phyloP scores from a whole-genome alignment of 37 sponge, comb jelly and placozoan genomes.

The Mnemiopsis leidyi region DNA sequence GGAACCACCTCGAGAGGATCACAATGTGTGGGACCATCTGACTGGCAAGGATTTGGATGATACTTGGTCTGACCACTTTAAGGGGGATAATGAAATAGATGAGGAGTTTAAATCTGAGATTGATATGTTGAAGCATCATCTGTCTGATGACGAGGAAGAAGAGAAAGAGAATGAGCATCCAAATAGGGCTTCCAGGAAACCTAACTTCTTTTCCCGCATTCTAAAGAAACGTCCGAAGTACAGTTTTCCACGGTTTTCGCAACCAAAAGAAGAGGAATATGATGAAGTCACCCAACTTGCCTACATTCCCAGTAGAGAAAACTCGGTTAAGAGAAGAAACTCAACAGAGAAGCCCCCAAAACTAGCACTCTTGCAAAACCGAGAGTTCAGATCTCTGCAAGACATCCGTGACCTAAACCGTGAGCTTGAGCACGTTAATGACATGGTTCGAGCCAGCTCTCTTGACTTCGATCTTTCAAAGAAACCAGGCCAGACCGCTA shows the following conservation, averaged over 20 bases:
- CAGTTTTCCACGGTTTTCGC: neutral
- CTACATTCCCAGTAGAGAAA: neutral
- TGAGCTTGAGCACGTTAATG: neutral
- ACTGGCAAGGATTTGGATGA: neutral
- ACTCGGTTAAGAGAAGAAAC: neutral
- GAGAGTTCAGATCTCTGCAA: neutral
- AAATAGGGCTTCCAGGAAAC: neutral
- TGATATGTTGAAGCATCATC: neutral
- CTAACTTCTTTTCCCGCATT: neutral
- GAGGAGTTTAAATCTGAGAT: constrained; percentile 10
- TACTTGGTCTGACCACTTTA: neutral
- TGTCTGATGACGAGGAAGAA: neutral
- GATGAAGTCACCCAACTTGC: neutral
- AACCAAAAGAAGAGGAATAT: neutral
- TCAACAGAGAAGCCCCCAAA: neutral
- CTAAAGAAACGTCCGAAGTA: constrained; percentile 36
- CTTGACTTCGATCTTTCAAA: constrained; percentile 5
- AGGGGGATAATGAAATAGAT: neutral
- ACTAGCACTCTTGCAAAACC: neutral
- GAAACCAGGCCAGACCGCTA: constrained; percentile 17
- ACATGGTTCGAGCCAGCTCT: neutral
- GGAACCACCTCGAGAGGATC: neutral
- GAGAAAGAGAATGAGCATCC: neutral
- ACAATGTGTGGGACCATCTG: neutral
- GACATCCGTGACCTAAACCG: neutral